These are phyloP conservation scores for Eumacrocentrus americanus DNA, from an alignment of 2,888 invertebrate species.

Conservation along the genomic window DNA sequence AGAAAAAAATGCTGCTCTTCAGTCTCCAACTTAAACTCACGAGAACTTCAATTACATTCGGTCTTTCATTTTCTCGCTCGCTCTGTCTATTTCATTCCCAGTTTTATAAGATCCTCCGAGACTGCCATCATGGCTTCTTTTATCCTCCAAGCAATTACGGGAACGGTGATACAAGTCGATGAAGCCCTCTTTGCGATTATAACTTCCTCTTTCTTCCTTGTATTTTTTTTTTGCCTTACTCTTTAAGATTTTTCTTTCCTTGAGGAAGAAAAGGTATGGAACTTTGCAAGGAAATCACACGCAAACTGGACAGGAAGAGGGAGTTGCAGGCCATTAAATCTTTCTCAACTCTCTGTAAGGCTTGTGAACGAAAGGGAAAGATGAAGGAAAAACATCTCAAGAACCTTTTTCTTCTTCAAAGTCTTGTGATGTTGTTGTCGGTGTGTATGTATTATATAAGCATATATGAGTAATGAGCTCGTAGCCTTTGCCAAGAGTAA, in stretches of 20 bases:
- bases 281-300: slow-evolving; percentile 5
- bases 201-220: neutral
- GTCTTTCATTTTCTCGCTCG: slow-evolving; percentile 20
- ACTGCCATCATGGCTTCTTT: neutral
- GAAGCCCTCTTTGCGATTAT: slow-evolving; percentile 16
- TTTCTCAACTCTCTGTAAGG: slow-evolving; percentile 15
- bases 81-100: slow-evolving; percentile 15
- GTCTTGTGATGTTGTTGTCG: slow-evolving; percentile 2
- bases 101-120: slow-evolving; percentile 13
- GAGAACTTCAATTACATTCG: slow-evolving; percentile 31
- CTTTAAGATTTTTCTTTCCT: no score
- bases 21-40: neutral
- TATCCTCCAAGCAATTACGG: slow-evolving; percentile 8
- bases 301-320: neutral
- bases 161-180: slow-evolving; percentile 1
- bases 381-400: slow-evolving; percentile 6
- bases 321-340: slow-evolving; percentile 27
- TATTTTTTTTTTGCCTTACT: neutral
- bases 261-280: slow-evolving; percentile 1
- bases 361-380: neutral
- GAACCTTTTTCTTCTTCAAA: neutral
- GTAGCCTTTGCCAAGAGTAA: slow-evolving; percentile 4
- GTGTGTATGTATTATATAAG: neutral
- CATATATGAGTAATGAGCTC: slow-evolving; percentile 4
- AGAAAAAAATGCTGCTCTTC: neutral